Evolutionary conservation across 2,888 invertebrate species (phyloP).

Genomic region (Lagria hirta): DNA sequence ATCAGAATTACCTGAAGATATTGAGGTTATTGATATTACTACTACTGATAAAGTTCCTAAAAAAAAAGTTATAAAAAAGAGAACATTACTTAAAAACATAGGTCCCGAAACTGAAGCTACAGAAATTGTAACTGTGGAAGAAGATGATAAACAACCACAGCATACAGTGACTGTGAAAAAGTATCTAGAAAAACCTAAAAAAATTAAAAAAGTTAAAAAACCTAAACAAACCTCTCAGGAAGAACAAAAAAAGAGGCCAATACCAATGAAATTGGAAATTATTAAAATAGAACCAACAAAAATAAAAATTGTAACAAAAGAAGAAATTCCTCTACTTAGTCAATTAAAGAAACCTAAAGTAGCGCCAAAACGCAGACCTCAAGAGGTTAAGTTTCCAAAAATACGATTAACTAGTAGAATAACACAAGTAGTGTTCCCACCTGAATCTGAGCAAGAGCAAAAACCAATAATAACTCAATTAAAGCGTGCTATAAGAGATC

Average conservation of each 20-base stretch:
- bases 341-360: conserved; percentile 57
- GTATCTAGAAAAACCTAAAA: conserved; percentile 31
- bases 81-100: conserved; percentile 42
- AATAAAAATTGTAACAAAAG: conserved; percentile 32
- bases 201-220: conserved; percentile 16
- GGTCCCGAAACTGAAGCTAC: conserved; percentile 46
- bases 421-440: conserved; percentile 55
- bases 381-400: conserved; percentile 60
- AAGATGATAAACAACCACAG: conserved; percentile 43
- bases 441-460: conserved; percentile 43
- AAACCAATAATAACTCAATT: conserved; percentile 44
- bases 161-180: conserved; percentile 39
- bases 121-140: conserved; percentile 43
- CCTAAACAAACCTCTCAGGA: conserved; percentile 18
- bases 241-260: conserved; percentile 28
- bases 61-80: conserved; percentile 49
- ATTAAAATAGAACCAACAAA: conserved; percentile 37
- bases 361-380: conserved; percentile 37
- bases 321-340: conserved; percentile 55
- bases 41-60: conserved; percentile 50
- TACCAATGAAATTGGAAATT: conserved; percentile 42
- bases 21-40: conserved; percentile 51
- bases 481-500: conserved; percentile 43
- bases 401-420: conserved; percentile 71
- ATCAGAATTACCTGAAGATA: conserved; percentile 49